Base-by-base conservation (phyloP, 2,797 vertebrate species). In the Masticophis lateralis region DNA sequence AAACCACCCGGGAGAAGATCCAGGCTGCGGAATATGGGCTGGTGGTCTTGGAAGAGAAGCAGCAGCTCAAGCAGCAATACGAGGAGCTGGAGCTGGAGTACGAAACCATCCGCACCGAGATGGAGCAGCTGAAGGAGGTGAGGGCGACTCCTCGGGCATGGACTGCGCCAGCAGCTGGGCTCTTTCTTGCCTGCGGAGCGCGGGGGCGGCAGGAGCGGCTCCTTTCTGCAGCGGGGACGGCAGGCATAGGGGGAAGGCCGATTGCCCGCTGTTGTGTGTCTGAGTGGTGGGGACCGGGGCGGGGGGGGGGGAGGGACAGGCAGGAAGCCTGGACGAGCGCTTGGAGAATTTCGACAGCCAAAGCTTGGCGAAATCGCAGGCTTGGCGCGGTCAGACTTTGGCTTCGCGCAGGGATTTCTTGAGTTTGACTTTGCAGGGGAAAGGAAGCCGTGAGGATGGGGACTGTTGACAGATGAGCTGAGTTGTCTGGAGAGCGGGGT, bases 1-100 rank as follows among this genome's bases (percentile, higher is more conserved):
- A 99, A 92, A 99, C 99, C 94, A 99, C 98, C 94, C 98, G 98
- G 9, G 98, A 99, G 97, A 99, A 99, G 98, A 99, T 99, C 97
- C 99, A 99, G 97, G 99, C 99, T 94, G 99, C 99, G 2, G 99
- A 99, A 95, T 99, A 99, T 55, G 99, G 99, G 91, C 98, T 99
- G 96, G 99, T 98, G 94, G 99, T 99, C 95, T 98, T 99, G 95
- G 99, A 99, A 97, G 99, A 99, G 98, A 99, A 99, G 94, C 99
- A 99, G 96, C 98, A 98, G 97, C 98, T 99, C 91, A 98, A 99
- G 95, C 98, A 98, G 97, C 98, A 98, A 90, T 98, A 98, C 25
- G 99, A 99, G 25, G 99, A 99, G 95, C 96, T 99, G 96, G 99
- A 99, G 97, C 97, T 98, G 28, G 99, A 99, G 90, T 98, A 99